Evolutionary conservation across 2,113 vertebrate species (phyloP).

Genomic region (Eira barbara): DNA sequence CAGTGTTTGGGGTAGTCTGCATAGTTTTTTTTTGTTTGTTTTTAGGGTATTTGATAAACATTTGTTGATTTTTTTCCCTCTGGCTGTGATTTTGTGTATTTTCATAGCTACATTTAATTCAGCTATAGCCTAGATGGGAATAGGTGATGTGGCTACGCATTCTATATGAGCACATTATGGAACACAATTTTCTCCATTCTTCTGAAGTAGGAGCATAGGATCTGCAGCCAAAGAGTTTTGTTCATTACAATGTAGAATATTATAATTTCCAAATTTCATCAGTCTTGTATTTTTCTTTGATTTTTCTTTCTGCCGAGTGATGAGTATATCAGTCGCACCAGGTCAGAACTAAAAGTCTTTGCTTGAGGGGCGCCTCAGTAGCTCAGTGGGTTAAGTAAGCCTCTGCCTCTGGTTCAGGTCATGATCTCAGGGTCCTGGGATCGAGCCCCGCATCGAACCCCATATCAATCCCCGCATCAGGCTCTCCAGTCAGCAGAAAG

Average conservation of each 20-base stretch:
- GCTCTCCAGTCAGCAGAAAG: too few species aligned
- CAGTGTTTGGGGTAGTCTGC: neutral
- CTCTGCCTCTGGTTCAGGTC: too few species aligned
- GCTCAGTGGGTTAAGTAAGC: too few species aligned
- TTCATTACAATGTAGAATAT: neutral
- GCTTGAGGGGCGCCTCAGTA: neutral
- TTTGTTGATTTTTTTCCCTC: neutral
- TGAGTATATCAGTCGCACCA: slow-evolving; percentile 66
- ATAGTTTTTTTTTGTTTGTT: neutral
- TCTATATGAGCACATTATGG: neutral
- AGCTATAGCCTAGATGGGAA: neutral
- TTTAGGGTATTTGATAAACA: slow-evolving; percentile 21
- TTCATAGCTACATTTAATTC: neutral
- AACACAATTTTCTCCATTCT: neutral
- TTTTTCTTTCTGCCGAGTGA: slow-evolving; percentile 69
- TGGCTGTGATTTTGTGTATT: neutral
- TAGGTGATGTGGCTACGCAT: neutral
- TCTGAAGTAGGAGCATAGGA: neutral
- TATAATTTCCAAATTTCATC: slow-evolving; percentile 67
- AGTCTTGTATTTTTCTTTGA: slow-evolving; percentile 60
- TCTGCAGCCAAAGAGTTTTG: neutral
- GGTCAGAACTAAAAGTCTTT: slow-evolving; percentile 77
- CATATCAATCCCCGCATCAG: too few species aligned
- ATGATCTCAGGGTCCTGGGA: too few species aligned
- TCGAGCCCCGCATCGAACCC: too few species aligned